Evolutionary conservation across 1,140 invertebrate genomes (phyloP).

Genomic region (Heliconius eleuchia): DNA sequence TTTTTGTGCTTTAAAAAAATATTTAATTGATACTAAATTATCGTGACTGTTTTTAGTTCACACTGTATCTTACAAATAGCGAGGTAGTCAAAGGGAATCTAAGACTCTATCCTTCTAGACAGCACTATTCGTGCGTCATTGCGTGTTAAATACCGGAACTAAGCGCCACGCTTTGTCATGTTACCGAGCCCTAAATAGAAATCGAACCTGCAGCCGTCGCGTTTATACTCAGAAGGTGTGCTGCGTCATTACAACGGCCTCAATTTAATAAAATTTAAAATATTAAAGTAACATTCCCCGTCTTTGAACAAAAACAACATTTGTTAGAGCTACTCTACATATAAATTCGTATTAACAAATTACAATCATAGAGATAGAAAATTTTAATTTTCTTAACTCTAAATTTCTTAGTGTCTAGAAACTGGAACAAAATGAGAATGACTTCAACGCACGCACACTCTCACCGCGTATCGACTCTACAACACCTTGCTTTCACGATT

Average conservation of each 20-base stretch:
- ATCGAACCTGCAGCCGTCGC: too few relatives aligned
- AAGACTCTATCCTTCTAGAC: too few relatives aligned
- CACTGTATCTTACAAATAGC: too few relatives aligned
- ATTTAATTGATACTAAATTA: background rate
- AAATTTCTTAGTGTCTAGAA: conserved; percentile 32
- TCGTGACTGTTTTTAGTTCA: too few relatives aligned
- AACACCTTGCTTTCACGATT: conserved; percentile 40
- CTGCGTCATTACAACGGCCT: too few relatives aligned
- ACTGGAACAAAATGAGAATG: conserved; percentile 14
- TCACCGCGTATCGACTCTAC: conserved; percentile 40
- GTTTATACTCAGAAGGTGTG: too few relatives aligned
- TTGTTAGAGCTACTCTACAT: background rate
- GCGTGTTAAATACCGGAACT: background rate
- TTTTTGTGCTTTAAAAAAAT: background rate
- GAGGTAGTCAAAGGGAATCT: too few relatives aligned
- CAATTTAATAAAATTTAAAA: too few relatives aligned
- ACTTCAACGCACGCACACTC: conserved; percentile 35
- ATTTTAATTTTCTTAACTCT: conserved; percentile 20
- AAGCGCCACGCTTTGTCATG: background rate
- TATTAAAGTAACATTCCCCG: background rate
- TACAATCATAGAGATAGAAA: conserved; percentile 4
- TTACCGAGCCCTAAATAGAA: too few relatives aligned
- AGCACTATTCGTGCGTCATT: background rate
- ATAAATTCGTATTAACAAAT: conserved; percentile 3
- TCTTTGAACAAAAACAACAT: background rate